These are phyloP conservation scores for Eugnorisma glareosa DNA, from an alignment of 2,888 invertebrate species.

Conservation along the genomic window DNA sequence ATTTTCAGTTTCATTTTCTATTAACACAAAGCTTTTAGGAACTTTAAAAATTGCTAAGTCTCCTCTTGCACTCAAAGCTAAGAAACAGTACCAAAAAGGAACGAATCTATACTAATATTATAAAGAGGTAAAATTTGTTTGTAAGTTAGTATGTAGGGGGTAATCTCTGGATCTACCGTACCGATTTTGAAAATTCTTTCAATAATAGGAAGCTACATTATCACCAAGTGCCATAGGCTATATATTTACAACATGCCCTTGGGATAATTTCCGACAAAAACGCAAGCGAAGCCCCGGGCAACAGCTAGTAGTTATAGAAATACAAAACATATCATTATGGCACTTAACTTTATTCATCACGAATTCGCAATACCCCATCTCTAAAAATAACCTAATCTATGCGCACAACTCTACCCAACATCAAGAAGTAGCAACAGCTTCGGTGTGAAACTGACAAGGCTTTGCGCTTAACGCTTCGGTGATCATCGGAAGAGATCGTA, in stretches of 20 bases:
- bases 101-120: too few relatives aligned
- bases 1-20: neutral
- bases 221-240: too few relatives aligned
- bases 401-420: neutral
- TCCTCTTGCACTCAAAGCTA: neutral
- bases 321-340: neutral
- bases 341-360: neutral
- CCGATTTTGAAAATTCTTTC: too few relatives aligned
- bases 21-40: neutral
- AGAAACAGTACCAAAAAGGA: neutral
- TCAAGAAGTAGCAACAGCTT: constrained; percentile 48
- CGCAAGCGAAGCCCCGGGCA: too few relatives aligned
- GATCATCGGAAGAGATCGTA: constrained; percentile 50
- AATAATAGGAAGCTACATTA: too few relatives aligned
- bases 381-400: constrained; percentile 12
- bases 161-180: too few relatives aligned
- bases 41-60: neutral
- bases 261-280: too few relatives aligned
- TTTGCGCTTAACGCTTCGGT: constrained; percentile 54
- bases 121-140: too few relatives aligned
- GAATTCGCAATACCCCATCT: neutral
- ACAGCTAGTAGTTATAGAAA: neutral
- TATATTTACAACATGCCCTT: too few relatives aligned
- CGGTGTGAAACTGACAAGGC: constrained; percentile 63
- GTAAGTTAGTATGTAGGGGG: too few relatives aligned